Conservation (phyloP, 2,888 invertebrate species). For the Carpatolechia fugitivella region DNA sequence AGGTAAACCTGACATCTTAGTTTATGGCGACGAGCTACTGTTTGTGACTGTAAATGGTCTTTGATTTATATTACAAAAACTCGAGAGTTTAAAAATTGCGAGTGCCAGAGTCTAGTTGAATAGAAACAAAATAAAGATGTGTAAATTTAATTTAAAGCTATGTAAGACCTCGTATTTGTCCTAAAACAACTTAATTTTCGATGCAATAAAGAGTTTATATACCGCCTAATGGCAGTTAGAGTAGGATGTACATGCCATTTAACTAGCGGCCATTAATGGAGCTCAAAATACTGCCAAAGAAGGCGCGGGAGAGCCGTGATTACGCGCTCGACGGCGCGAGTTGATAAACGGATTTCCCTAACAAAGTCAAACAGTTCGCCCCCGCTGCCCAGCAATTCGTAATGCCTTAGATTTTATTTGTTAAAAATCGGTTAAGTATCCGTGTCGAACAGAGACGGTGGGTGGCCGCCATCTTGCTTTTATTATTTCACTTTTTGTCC, state of each 20-base stretch:
- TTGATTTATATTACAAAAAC: slow-evolving; percentile 23
- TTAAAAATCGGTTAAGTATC: slow-evolving; percentile 80
- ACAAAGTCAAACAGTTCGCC: slow-evolving; percentile 61
- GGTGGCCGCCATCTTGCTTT: slow-evolving; percentile 74
- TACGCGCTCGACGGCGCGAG: slow-evolving; percentile 37
- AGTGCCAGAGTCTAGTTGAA: too few relatives aligned
- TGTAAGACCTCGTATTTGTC: neutral
- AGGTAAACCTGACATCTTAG: slow-evolving; percentile 51
- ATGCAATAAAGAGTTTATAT: slow-evolving; percentile 3
- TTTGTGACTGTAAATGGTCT: slow-evolving; percentile 34
- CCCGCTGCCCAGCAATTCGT: slow-evolving; percentile 68
- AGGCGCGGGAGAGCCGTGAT: slow-evolving; percentile 13
- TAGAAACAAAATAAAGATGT: too few relatives aligned
- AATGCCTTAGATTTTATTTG: slow-evolving; percentile 80
- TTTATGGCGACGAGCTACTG: slow-evolving; percentile 61
- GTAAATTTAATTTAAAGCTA: neutral
- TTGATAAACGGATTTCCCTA: slow-evolving; percentile 52
- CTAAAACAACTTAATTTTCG: neutral
- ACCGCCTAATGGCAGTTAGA: slow-evolving; percentile 3
- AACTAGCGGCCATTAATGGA: slow-evolving; percentile 12
- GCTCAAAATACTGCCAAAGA: slow-evolving; percentile 12
- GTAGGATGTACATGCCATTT: slow-evolving; percentile 12
- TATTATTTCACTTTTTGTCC: slow-evolving; percentile 75
- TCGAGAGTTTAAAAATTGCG: too few relatives aligned
- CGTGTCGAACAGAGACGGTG: slow-evolving; percentile 75